Conservation (phyloP, 2,113 vertebrate genomes). For the Tetrax tetrax region DNA sequence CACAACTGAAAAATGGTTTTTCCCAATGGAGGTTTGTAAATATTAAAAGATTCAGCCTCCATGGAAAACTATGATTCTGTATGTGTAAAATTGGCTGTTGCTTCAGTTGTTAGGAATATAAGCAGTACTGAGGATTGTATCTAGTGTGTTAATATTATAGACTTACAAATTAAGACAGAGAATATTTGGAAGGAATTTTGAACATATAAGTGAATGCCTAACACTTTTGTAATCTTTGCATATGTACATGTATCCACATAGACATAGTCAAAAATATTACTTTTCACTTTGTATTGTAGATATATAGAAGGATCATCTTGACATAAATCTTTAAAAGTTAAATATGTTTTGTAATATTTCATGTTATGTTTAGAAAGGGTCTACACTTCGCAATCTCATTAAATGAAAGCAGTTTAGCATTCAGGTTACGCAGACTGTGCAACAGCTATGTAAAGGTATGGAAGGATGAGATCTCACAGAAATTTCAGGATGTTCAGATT, state of each 20-base stretch:
- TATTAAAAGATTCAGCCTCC: neutral
- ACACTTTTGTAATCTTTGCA: neutral
- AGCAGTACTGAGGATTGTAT: neutral
- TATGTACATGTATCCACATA: accelerated
- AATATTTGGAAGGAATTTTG: neutral
- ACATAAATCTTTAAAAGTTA: neutral
- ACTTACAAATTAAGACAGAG: neutral
- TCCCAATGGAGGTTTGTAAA: neutral
- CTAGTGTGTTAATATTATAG: neutral
- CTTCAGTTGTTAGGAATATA: neutral
- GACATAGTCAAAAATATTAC: neutral
- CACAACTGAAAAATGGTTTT: neutral
- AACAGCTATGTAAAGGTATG: neutral
- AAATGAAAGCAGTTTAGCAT: neutral
- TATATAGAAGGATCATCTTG: neutral
- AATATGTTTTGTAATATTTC: neutral
- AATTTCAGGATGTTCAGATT: neutral
- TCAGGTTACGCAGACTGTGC: neutral
- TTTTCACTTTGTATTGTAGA: neutral
- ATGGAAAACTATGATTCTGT: accelerated
- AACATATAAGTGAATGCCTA: neutral
- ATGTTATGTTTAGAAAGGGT: neutral
- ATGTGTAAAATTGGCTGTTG: neutral
- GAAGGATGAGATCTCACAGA: neutral
- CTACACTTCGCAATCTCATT: neutral